Evolutionary conservation across 1,140 invertebrate genomes (phyloP).

Genomic region (Pogonus chalceus): DNA sequence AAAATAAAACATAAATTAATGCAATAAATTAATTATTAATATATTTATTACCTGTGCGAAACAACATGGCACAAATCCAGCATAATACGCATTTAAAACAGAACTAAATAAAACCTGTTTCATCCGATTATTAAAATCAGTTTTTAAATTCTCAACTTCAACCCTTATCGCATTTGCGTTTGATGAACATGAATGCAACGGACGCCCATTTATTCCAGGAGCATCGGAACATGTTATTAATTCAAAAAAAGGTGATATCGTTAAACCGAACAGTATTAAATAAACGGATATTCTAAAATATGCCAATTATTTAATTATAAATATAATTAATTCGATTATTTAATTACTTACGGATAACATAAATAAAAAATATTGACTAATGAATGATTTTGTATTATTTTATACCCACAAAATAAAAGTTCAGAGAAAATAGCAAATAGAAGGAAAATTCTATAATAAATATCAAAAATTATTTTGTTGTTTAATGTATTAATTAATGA

Average conservation of each 20-base stretch:
- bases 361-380: slow-evolving; percentile 68
- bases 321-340: slow-evolving; percentile 16
- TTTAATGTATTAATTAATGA: not conserved
- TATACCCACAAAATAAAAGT: slow-evolving; percentile 58
- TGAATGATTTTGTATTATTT: slow-evolving; percentile 59
- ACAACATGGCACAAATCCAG: slow-evolving; percentile 80
- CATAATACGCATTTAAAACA: slow-evolving; percentile 81
- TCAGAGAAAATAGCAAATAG: slow-evolving; percentile 36
- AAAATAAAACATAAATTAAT: slow-evolving; percentile 35
- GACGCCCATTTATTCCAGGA: slow-evolving; percentile 31
- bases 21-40: slow-evolving; percentile 10
- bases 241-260: slow-evolving; percentile 60
- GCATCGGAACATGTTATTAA: slow-evolving; percentile 36
- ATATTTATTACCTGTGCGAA: slow-evolving; percentile 61
- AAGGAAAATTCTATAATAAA: slow-evolving; percentile 24
- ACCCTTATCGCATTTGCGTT: slow-evolving; percentile 61
- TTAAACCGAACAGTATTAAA: slow-evolving; percentile 72
- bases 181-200: slow-evolving; percentile 55
- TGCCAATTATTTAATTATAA: slow-evolving; percentile 11
- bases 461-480: slow-evolving; percentile 10
- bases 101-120: slow-evolving; percentile 87
- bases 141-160: slow-evolving; percentile 74
- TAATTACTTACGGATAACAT: slow-evolving; percentile 78
- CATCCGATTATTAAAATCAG: slow-evolving; percentile 79
- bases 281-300: slow-evolving; percentile 64